phyloP scores from a whole-genome alignment of 2,113 vertebrate genomes.

The Thinocorus orbignyianus region DNA sequence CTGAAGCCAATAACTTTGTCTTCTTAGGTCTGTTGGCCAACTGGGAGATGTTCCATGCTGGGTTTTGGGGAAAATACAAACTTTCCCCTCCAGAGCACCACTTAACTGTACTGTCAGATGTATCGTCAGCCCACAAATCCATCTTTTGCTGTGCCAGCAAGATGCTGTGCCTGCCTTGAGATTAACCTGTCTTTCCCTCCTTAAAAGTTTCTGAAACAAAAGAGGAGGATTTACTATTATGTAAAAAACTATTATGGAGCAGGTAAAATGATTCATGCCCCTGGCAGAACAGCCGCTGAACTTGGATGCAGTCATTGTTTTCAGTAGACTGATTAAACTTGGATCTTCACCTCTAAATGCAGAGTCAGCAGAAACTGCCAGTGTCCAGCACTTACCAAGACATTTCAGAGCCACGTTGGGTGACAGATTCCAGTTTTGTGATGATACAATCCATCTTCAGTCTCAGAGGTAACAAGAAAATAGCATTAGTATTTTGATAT shows the following conservation, averaged over 20 bases:
- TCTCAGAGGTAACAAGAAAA: background rate
- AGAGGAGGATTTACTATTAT: background rate
- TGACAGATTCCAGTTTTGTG: background rate
- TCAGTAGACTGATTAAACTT: background rate
- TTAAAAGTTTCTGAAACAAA: background rate
- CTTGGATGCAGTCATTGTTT: background rate
- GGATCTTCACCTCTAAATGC: background rate
- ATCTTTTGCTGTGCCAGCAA: background rate
- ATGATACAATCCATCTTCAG: background rate
- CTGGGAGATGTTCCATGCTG: background rate
- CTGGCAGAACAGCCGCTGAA: background rate
- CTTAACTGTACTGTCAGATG: background rate
- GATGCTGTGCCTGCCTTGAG: background rate
- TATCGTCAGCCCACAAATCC: background rate
- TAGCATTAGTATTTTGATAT: background rate
- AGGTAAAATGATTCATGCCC: background rate
- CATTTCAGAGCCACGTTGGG: background rate
- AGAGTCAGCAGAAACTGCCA: background rate
- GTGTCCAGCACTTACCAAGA: background rate
- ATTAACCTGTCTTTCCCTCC: background rate
- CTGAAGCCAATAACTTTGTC: rapidly evolving
- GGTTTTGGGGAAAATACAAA: background rate
- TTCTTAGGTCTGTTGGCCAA: background rate
- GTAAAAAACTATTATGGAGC: background rate
- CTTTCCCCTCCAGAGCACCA: background rate